Evolutionary conservation across 2,888 invertebrate genomes (phyloP), one percentile per base, ranked within the genome.

Genomic region (Ferdinandea cuprea): DNA sequence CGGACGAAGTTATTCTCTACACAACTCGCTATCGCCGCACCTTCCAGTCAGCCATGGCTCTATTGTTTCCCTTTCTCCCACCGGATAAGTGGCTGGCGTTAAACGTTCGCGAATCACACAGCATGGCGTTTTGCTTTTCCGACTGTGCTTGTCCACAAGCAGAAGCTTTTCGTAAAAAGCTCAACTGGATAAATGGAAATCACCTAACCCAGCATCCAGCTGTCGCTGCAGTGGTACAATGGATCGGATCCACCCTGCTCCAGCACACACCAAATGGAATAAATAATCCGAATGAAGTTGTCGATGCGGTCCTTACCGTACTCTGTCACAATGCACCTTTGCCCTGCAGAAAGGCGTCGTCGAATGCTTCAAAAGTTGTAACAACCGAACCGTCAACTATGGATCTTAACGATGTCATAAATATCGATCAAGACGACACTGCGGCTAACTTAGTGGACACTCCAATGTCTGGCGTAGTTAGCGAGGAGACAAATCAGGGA

Each of bases 1-100:
- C 91, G 0, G 93, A 94, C 3, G 95, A 95, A 84, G 92, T 95
- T 32, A 88, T 95, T 11, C 93, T 95, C 4, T 95, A 94, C 89
- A 96, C 96, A 86, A 98, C 98, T 0, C 93, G 95, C 44, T 97
- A 97, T 89, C 91, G 97, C 0, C 93, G 99, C 87, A 98, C 98
- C 15, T 97, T 96, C 88, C 98, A 98, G 91, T 98, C 98, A 86
- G 95, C 96, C 0, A 92, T 97, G 86, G 96, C 96, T 0, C 92
- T 97, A 86, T 89, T 96, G 2, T 96, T 94, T 88, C 93, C 94
- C 0, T 92, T 97, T 83, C 91, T 96, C 37, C 94, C 94, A 2
- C 90, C 92, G 1, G 95, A 95, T 71, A 92, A 94, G 58, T 92
- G 95, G 87, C 91, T 93, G 7, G 94, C 94, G 69, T 91, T 96